These are phyloP conservation scores for Lordiphosa clarofinis DNA, from an alignment of 1,140 invertebrate species.

Conservation along the genomic window DNA sequence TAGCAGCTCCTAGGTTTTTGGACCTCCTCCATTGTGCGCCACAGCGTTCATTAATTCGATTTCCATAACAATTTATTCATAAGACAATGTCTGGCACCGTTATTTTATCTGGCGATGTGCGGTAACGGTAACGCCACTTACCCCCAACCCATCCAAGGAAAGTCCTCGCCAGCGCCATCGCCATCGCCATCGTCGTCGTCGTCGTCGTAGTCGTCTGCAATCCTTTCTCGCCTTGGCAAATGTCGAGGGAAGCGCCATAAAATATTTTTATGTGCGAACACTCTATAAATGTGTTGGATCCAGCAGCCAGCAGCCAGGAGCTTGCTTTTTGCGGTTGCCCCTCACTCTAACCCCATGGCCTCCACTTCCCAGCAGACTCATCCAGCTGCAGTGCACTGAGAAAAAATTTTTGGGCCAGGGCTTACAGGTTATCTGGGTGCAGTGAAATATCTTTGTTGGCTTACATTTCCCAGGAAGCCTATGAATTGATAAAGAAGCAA, in stretches of 20 bases:
- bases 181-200: constrained; percentile 15
- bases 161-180: background rate
- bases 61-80: constrained; percentile 80
- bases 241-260: constrained; percentile 67
- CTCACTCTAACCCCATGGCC: constrained; percentile 3
- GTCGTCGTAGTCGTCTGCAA: constrained; percentile 53
- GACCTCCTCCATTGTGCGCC: constrained; percentile 60
- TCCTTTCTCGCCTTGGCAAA: constrained; percentile 51
- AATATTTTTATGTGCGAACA: constrained; percentile 79
- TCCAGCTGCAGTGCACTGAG: constrained; percentile 10
- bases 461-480: no score
- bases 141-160: background rate
- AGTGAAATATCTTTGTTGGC: no score
- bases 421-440: no score
- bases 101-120: constrained; percentile 79
- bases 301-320: constrained; percentile 16
- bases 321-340: constrained; percentile 41
- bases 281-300: constrained; percentile 66
- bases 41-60: constrained; percentile 80
- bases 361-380: background rate
- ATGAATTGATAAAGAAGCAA: no score
- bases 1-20: constrained; percentile 11
- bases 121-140: constrained; percentile 79
- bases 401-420: background rate
- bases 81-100: constrained; percentile 80